phyloP scores from a whole-genome alignment of 2,113 vertebrate genomes.

The Plectropomus leopardus region DNA sequence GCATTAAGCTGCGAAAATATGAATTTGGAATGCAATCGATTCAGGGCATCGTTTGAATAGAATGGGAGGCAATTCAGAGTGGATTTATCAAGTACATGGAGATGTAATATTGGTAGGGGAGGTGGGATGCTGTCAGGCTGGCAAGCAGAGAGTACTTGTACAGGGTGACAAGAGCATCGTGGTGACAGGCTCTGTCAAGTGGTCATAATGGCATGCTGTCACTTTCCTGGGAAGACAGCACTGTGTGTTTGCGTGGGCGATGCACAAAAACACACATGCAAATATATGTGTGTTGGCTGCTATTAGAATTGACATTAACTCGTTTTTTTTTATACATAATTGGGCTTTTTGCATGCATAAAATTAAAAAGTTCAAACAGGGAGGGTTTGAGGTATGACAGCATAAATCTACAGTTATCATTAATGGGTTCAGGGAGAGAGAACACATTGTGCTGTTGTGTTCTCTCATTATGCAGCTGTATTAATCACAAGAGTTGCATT shows the following conservation, averaged over 20 bases:
- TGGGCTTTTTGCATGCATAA: slow-evolving; percentile 21
- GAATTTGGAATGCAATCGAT: slow-evolving; percentile 80
- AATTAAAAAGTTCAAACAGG: slow-evolving; percentile 30
- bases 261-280: slow-evolving; percentile 58
- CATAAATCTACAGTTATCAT: slow-evolving; percentile 31
- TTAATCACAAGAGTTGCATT: slow-evolving; percentile 48
- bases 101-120: slow-evolving; percentile 75
- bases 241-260: slow-evolving; percentile 56
- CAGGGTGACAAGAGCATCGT: slow-evolving; percentile 70
- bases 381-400: slow-evolving; percentile 19
- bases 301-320: slow-evolving; percentile 49
- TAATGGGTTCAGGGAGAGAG: slow-evolving; percentile 40
- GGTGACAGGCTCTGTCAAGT: slow-evolving; percentile 81
- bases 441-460: slow-evolving; percentile 18
- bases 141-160: slow-evolving; percentile 75
- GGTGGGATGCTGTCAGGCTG: slow-evolving; percentile 77
- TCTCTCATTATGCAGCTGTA: slow-evolving; percentile 51
- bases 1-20: slow-evolving; percentile 75
- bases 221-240: slow-evolving; percentile 67
- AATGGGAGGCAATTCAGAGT: slow-evolving; percentile 76
- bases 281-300: slow-evolving; percentile 51
- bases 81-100: slow-evolving; percentile 75
- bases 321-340: slow-evolving; percentile 4
- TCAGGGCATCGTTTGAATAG: slow-evolving; percentile 77
- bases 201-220: slow-evolving; percentile 78